A percentile compares a stretch with the other conserved stretches of the same genome.
Conservation (phyloP, 2,888 invertebrate genomes). For the Stenurella melanura region DNA sequence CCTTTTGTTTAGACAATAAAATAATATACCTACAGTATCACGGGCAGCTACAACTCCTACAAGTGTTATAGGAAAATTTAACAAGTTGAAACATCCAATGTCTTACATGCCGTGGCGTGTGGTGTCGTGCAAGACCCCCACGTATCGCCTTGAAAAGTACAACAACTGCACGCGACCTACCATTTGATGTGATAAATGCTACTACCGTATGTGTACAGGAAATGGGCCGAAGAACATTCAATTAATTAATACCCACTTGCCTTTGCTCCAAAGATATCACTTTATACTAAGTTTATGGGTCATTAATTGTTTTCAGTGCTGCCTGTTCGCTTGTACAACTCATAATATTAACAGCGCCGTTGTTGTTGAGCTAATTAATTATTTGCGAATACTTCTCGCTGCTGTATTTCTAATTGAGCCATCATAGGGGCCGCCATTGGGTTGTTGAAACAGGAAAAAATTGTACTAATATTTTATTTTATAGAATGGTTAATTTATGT, state of each 20-base stretch:
- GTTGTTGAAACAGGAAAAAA: too few relatives aligned
- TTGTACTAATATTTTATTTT: too few relatives aligned
- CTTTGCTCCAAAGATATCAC: slow-evolving; percentile 18
- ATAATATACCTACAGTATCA: too few relatives aligned
- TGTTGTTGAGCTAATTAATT: slow-evolving; percentile 10
- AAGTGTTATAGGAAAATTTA: neutral
- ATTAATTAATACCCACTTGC: slow-evolving; percentile 33
- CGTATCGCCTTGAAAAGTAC: slow-evolving; percentile 29
- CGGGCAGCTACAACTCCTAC: neutral
- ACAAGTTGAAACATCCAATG: neutral
- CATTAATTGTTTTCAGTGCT: slow-evolving; percentile 32
- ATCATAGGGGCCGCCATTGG: neutral
- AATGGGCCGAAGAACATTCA: slow-evolving; percentile 13
- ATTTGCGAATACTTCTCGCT: slow-evolving; percentile 11
- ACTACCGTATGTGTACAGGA: slow-evolving; percentile 17
- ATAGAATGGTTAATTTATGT: too few relatives aligned
- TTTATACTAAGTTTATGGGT: slow-evolving; percentile 21
- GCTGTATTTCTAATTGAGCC: neutral
- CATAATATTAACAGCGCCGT: neutral
- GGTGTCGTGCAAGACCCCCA: slow-evolving; percentile 21
- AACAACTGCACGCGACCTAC: slow-evolving; percentile 11
- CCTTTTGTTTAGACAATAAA: too few relatives aligned
- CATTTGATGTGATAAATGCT: slow-evolving; percentile 26
- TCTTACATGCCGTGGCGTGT: neutral
- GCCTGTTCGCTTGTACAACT: slow-evolving; percentile 16